Conservation (phyloP, 2,888 invertebrate species). For the Lycocerus yunnanus region DNA sequence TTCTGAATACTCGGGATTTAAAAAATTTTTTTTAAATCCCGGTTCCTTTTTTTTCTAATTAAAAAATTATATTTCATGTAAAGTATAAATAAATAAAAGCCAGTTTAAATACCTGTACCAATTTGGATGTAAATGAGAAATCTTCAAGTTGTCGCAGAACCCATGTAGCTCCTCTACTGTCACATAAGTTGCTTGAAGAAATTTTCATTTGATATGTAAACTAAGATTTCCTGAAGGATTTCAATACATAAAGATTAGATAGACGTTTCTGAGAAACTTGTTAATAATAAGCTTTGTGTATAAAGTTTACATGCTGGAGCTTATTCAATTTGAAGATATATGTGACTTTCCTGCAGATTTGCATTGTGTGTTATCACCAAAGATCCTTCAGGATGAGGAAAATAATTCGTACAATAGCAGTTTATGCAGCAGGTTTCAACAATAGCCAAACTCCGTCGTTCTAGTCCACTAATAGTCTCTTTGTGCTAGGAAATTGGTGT, state of each 20-base stretch:
- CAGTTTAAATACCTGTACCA: too few species aligned
- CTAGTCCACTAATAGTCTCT: constrained; percentile 4
- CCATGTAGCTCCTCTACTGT: not conserved
- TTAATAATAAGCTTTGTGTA: constrained; percentile 13
- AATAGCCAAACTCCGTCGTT: constrained; percentile 3
- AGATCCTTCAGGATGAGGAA: constrained; percentile 18
- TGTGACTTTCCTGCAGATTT: constrained; percentile 15
- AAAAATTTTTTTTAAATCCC: too few species aligned
- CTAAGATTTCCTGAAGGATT: not conserved
- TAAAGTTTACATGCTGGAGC: constrained; percentile 8
- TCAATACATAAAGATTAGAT: constrained; percentile 1
- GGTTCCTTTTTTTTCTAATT: too few species aligned
- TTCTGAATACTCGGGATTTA: too few species aligned
- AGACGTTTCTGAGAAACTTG: constrained; percentile 7
- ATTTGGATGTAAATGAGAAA: too few species aligned
- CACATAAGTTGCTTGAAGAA: not conserved
- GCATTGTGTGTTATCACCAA: constrained; percentile 19
- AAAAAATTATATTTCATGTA: too few species aligned
- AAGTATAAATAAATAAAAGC: too few species aligned
- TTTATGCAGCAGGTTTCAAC: constrained; percentile 1
- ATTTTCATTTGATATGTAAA: not conserved
- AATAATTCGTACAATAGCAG: constrained; percentile 21
- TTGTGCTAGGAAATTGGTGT: constrained; percentile 1
- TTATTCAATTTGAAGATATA: constrained; percentile 18
- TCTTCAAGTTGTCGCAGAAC: too few species aligned